Base-by-base conservation (phyloP, 1,140 invertebrate genomes). In the Lepidostoma basale region DNA sequence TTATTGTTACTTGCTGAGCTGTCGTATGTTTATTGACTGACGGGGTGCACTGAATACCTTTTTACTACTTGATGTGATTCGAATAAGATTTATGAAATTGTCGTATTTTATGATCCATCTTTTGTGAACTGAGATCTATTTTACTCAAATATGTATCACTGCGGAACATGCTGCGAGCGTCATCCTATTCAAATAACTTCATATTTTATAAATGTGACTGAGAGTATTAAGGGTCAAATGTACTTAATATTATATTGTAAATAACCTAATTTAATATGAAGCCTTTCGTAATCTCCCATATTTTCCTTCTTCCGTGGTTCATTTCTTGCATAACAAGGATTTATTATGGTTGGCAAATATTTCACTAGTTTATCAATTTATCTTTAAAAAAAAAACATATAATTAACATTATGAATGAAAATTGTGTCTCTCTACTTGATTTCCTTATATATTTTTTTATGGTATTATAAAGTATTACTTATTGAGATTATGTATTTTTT, bases 21-120 rank as follows among this genome's bases (percentile, higher is more conserved):
- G 22, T 33, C 42, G 22, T 64, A 54, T 42, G 25, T 25, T 67
- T 54, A 68, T 47, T 62, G 62, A 69, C 68, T 69, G 68, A 69
- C 36, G 52, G 68, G 65, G 62, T 69, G 68, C 62, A 69, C 68
- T 69, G 69, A 70, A 62, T 62, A 47, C 12, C 28, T 36, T 54
- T 56, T 63, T 65, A 66, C 23, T 66, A 25, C 42, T 58, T 25
- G 33, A 59, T 59, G 36, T 59, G 49, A 54, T 54, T 33, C 30
- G 23, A 54, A 54, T 54, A 54, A 54, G 49, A 54, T 54, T 54
- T 54, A 30, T 18, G n/a, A 16, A 22, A 49, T n/a, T 30, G 28
- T 54, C 6, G 49, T 54, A 6, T 4, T 54, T 5, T 54, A 14
- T 49, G 18, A 49, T 23, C 18, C 45, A 49, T 10, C 18, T 25